Percentiles rank a stretch among this genome's conserved stretches.
These are phyloP conservation scores for Cecropterus lyciades DNA, from an alignment of 1,140 invertebrate species.

Conservation along the genomic window DNA sequence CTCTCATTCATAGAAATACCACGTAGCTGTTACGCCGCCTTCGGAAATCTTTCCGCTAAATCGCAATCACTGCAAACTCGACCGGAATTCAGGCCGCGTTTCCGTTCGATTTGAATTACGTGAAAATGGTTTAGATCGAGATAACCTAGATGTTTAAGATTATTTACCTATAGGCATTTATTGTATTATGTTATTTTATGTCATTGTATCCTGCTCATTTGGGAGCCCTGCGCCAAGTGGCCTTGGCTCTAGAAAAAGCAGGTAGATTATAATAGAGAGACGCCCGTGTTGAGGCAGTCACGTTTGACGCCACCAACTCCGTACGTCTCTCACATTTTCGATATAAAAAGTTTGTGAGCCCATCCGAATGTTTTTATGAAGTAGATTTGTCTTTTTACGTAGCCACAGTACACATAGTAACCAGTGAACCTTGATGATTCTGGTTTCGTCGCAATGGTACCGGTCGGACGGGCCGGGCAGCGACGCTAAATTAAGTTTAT, in stretches of 20 bases:
- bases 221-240: conserved; percentile 70
- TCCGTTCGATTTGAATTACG: conserved; percentile 51
- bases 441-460: conserved; percentile 25
- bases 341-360: conserved; percentile 10
- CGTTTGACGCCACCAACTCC: conserved; percentile 80
- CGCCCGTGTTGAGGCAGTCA: conserved; percentile 81
- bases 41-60: conserved; percentile 54
- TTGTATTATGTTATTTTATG: too few species aligned
- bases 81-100: conserved; percentile 55
- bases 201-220: conserved; percentile 80
- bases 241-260: conserved; percentile 80
- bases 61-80: conserved; percentile 49
- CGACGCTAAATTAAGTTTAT: conserved; percentile 15
- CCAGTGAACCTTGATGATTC: conserved; percentile 29
- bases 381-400: conserved; percentile 21
- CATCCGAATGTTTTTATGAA: conserved; percentile 10
- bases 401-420: neutral
- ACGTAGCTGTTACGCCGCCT: conserved; percentile 40
- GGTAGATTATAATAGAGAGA: conserved; percentile 75
- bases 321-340: conserved; percentile 74
- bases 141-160: conserved; percentile 1
- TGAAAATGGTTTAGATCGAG: conserved; percentile 30
- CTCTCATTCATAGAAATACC: conserved; percentile 65
- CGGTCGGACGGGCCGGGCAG: conserved; percentile 14
- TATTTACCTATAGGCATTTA: too few species aligned